These are phyloP conservation scores for Salvelinus fontinalis DNA, from an alignment of 2,113 vertebrate genomes.

Conservation along the genomic window DNA sequence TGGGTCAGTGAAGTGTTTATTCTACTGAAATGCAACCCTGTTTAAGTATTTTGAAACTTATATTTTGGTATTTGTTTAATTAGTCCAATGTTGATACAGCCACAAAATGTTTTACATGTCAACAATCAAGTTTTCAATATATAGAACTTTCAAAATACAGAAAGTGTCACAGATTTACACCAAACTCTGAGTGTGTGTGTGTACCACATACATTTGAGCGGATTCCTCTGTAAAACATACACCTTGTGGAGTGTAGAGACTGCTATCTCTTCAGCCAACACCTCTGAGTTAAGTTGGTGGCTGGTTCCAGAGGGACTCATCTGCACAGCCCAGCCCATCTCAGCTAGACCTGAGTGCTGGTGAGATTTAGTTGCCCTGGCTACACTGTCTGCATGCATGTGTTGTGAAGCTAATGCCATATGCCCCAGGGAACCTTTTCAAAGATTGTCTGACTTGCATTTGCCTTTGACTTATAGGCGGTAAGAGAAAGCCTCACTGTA, in stretches of 20 bases:
- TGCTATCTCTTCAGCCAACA: neutral
- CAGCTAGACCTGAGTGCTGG: constrained; percentile 43
- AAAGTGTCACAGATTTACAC: neutral
- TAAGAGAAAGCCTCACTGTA: neutral
- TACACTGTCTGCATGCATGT: constrained; percentile 59
- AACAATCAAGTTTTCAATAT: neutral
- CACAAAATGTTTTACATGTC: no score
- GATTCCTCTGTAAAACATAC: no score
- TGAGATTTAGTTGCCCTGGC: constrained; percentile 64
- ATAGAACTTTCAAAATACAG: no score
- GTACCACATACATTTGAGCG: neutral
- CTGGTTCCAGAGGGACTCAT: constrained; percentile 53
- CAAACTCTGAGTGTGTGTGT: neutral
- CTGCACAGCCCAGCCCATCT: constrained; percentile 18
- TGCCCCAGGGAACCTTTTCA: constrained; percentile 37
- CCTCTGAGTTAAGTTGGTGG: neutral
- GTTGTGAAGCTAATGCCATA: constrained; percentile 52
- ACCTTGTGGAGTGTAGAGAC: neutral
- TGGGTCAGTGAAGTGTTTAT: no score
- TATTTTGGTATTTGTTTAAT: no score
- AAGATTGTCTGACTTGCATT: constrained; percentile 29
- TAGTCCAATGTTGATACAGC: no score
- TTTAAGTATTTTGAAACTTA: no score
- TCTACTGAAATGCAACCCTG: no score
- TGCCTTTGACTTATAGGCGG: constrained; percentile 8